phyloP scores from a whole-genome alignment of 2,113 vertebrate genomes.

The Aleadryas rufinucha region DNA sequence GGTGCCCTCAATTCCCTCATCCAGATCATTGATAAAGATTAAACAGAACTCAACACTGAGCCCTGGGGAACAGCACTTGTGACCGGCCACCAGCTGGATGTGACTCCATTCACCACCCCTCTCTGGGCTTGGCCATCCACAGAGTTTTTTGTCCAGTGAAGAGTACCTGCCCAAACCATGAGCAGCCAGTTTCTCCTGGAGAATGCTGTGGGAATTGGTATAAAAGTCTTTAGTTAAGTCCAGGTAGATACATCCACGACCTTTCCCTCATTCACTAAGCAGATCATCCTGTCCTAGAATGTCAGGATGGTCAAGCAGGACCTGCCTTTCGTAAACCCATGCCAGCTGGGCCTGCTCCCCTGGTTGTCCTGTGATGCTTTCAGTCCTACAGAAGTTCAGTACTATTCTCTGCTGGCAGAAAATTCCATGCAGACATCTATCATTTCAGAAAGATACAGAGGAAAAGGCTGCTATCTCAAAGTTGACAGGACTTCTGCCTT shows the following conservation, averaged over 20 bases:
- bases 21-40: not conserved
- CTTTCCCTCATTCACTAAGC: not conserved
- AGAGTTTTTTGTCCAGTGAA: not conserved
- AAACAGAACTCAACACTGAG: not conserved
- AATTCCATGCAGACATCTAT: not conserved
- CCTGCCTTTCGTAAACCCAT: not conserved
- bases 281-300: not conserved
- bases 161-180: not conserved
- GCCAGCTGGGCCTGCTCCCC: not conserved
- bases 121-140: not conserved
- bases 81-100: not conserved
- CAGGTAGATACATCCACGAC: not conserved
- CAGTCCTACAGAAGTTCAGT: not conserved
- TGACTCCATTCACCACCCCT: not conserved
- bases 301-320: not conserved
- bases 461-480: not conserved
- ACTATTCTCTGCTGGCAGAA: not conserved
- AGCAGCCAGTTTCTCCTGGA: not conserved
- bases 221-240: not conserved
- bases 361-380: not conserved
- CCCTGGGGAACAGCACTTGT: not conserved
- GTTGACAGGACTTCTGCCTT: not conserved
- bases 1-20: rapidly evolving
- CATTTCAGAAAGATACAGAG: not conserved
- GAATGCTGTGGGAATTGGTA: not conserved